Evolutionary conservation across 2,113 vertebrate genomes (phyloP).

Genomic region (Oncorhynchus mykiss): DNA sequence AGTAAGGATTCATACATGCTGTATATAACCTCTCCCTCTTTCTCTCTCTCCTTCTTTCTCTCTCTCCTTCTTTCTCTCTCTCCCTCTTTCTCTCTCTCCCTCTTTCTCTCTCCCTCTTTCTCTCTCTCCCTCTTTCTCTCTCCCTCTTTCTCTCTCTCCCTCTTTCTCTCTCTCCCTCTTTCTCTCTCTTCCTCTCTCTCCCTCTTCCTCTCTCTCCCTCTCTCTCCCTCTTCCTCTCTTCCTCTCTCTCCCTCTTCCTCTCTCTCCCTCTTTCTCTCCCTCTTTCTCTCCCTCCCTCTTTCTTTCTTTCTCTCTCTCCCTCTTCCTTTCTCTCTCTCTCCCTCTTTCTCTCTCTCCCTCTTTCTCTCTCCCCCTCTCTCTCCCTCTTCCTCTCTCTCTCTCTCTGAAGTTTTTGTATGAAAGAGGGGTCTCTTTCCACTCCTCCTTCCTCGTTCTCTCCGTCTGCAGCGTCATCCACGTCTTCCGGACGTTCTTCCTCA

Average conservation of each 20-base stretch:
- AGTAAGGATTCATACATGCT: neutral
- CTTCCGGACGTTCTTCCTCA: conserved; percentile 80
- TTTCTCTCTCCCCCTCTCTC: neutral
- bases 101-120: neutral
- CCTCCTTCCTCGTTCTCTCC: conserved; percentile 80
- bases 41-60: neutral
- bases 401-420: conserved; percentile 79
- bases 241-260: neutral
- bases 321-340: neutral
- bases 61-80: too few relatives aligned
- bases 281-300: neutral
- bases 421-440: conserved; percentile 65
- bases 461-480: conserved; percentile 78
- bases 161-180: too few relatives aligned
- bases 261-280: neutral
- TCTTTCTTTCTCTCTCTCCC: too few relatives aligned
- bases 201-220: neutral
- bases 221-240: neutral
- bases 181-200: too few relatives aligned
- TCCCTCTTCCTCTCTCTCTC: neutral
- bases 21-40: neutral
- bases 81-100: neutral
- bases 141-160: neutral
- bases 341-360: neutral
- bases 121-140: neutral